These are phyloP conservation scores for Lordiphosa collinella DNA, from an alignment of 1,140 invertebrate species.

Conservation along the genomic window DNA sequence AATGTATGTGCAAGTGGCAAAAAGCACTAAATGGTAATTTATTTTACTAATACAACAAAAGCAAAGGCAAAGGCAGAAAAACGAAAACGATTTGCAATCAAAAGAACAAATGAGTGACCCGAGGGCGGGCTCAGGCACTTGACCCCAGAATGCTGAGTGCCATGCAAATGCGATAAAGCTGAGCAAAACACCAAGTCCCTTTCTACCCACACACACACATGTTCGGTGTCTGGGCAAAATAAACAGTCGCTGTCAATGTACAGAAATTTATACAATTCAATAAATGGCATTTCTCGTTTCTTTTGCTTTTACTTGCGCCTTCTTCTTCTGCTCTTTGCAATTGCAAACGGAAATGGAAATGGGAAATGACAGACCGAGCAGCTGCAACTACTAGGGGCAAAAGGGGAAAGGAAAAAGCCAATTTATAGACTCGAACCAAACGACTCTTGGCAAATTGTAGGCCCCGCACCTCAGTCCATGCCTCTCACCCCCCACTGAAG, in stretches of 20 bases:
- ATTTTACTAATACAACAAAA: slow-evolving; percentile 78
- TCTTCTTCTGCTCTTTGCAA: slow-evolving; percentile 49
- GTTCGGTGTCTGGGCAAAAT: slow-evolving; percentile 54
- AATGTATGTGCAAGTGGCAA: slow-evolving; percentile 53
- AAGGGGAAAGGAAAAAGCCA: slow-evolving; percentile 63
- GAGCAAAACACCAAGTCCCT: slow-evolving; percentile 53
- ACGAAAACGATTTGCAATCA: slow-evolving; percentile 72
- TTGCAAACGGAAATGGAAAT: slow-evolving; percentile 74
- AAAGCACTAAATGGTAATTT: slow-evolving; percentile 78
- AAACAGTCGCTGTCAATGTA: slow-evolving; percentile 74
- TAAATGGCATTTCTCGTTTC: slow-evolving; percentile 72
- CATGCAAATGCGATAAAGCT: slow-evolving; percentile 75
- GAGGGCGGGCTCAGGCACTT: slow-evolving; percentile 62
- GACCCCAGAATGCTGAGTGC: slow-evolving; percentile 45
- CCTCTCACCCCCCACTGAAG: slow-evolving; percentile 1
- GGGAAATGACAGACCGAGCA: slow-evolving; percentile 53
- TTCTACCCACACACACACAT: slow-evolving; percentile 24
- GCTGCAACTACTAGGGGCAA: slow-evolving; percentile 33
- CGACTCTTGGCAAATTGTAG: slow-evolving; percentile 43
- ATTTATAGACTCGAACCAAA: slow-evolving; percentile 66
- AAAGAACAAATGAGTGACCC: slow-evolving; percentile 77
- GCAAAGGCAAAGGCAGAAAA: slow-evolving; percentile 36
- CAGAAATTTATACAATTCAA: slow-evolving; percentile 79
- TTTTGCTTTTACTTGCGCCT: slow-evolving; percentile 42
- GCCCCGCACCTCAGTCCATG: slow-evolving; percentile 1